These are phyloP conservation scores for Labroides dimidiatus DNA, from an alignment of 2,797 vertebrate genomes.

Conservation along the genomic window DNA sequence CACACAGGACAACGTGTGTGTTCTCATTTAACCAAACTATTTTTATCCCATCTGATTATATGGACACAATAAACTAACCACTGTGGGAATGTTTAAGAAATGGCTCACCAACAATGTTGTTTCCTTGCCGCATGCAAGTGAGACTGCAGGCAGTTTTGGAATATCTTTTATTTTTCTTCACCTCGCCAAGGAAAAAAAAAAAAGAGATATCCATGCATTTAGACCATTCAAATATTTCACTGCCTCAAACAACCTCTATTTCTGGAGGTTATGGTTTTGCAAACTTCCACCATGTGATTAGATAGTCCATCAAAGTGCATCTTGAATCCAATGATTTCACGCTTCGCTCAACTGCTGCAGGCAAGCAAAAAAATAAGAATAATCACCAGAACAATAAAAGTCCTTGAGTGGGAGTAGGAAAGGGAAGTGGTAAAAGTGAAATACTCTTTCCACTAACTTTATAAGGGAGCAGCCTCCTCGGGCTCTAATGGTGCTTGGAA, in stretches of 20 bases:
- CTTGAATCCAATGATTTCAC: slow-evolving; percentile 55
- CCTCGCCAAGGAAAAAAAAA: background rate
- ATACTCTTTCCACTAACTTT: slow-evolving; percentile 38
- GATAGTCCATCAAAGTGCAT: slow-evolving; percentile 45
- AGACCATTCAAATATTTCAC: slow-evolving; percentile 24
- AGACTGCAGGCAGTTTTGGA: background rate
- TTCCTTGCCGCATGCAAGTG: slow-evolving; percentile 6
- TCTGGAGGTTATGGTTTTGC: slow-evolving; percentile 35
- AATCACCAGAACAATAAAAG: slow-evolving; percentile 49
- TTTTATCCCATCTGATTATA: background rate
- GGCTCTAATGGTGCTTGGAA: slow-evolving; percentile 21
- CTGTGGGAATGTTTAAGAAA: background rate
- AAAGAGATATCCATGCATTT: slow-evolving; percentile 8
- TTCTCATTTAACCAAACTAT: background rate
- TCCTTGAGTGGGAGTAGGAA: slow-evolving; percentile 40
- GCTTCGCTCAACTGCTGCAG: slow-evolving; percentile 50
- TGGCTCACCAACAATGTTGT: background rate
- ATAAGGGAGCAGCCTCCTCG: slow-evolving; percentile 24
- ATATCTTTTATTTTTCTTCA: background rate
- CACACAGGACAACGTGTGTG: background rate
- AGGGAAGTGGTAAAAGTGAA: slow-evolving; percentile 48
- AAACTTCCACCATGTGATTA: slow-evolving; percentile 46
- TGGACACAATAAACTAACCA: background rate
- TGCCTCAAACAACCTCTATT: slow-evolving; percentile 22
- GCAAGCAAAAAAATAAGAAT: slow-evolving; percentile 26